Evolutionary conservation across 2,113 vertebrate species (phyloP), one percentile per base, ranked within the genome.

Genomic region (Hippocampus abdominalis): DNA sequence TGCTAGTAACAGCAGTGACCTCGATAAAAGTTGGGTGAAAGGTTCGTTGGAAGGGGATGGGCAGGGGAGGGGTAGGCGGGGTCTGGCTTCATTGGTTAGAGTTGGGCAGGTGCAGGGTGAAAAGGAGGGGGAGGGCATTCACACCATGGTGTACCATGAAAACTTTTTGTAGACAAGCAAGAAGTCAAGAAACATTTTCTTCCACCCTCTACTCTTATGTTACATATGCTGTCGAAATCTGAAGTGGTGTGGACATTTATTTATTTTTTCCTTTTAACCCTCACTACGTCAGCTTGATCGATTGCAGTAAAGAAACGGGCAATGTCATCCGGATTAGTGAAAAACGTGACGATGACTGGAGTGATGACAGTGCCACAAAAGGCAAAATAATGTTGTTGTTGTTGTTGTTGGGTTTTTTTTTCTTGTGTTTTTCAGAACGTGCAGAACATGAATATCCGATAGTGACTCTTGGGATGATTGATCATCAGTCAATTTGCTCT

Each of bases 131-230:
- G 60, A 64, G 76, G 80, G 79, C 53, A 81, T 77, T 86, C 85
- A 88, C 84, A 82, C 83, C 84, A 83, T 81, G 77, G 81, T 77
- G 79, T 70, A 83, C 69, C 87, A 90, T 85, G 79, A 87, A 80
- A 82, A 88, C 68, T 74, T 72, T 73, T 83, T 76, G 57, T 66
- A 83, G 76, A 87, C 84, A 90, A 91, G 78, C 79, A 85, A 88
- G 70, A 68, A 88, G 79, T 87, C 83, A 92, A 93, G 92, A 93
- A 93, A 93, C 92, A 93, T 93, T 92, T 93, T 93, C 91, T 93
- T 93, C 91, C 90, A 92, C 86, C 90, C 81, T 92, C 88, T 90
- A 90, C 90, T 91, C 86, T 77, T 84, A 61, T 74, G 79, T 66
- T 61, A 21, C 72, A 79, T 42, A 39, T 23, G 39, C 66, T 73